Conservation (phyloP, 2,888 invertebrate genomes). For the Erebia ligea region DNA sequence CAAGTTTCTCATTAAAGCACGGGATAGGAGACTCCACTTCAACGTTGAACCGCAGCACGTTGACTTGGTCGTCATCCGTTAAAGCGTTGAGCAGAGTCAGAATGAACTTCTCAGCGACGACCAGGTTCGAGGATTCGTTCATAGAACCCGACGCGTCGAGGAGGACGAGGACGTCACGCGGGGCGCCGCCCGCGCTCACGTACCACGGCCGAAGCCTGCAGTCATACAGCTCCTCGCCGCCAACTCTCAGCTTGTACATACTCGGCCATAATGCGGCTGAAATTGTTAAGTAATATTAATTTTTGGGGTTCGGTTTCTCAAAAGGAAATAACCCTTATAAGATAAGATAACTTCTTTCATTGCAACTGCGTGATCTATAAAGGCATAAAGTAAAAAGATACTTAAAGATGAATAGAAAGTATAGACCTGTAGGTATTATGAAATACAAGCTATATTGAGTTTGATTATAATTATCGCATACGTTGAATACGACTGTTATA, state of each 20-base stretch:
- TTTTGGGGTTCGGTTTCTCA: background rate
- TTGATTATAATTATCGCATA: too few species aligned
- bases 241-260: slow-evolving; percentile 60
- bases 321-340: too few species aligned
- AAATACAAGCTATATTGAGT: background rate
- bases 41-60: slow-evolving; percentile 69
- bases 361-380: background rate
- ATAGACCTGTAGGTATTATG: background rate
- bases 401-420: background rate
- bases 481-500: background rate
- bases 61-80: slow-evolving; percentile 75
- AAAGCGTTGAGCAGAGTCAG: slow-evolving; percentile 70
- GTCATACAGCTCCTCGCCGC: slow-evolving; percentile 65
- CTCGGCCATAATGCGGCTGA: slow-evolving; percentile 71
- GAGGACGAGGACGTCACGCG: slow-evolving; percentile 70
- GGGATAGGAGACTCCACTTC: slow-evolving; percentile 64
- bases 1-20: slow-evolving; percentile 71
- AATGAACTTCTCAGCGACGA: slow-evolving; percentile 64
- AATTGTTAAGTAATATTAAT: slow-evolving; percentile 10
- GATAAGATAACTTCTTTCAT: background rate
- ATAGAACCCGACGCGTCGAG: slow-evolving; percentile 75
- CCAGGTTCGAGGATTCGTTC: slow-evolving; percentile 66
- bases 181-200: slow-evolving; percentile 72
- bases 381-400: background rate
- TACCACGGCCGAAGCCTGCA: slow-evolving; percentile 77